These are phyloP conservation scores for Nilaparvata lugens DNA, from an alignment of 1,140 invertebrate genomes.

Conservation along the genomic window DNA sequence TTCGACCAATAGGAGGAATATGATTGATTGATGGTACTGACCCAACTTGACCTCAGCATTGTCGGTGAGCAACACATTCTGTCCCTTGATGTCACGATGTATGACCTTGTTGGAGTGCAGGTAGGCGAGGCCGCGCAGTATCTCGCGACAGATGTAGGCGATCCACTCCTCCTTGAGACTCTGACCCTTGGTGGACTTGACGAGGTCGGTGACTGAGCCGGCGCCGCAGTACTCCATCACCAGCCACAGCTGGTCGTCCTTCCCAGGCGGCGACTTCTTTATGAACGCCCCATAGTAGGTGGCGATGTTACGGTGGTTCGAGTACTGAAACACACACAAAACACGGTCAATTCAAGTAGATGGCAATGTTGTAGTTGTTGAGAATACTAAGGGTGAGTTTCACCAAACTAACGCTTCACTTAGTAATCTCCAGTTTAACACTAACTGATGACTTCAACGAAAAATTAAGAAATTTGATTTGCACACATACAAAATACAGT, in stretches of 20 bases:
- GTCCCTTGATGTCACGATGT: conserved; percentile 99
- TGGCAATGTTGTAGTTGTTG: too few relatives aligned
- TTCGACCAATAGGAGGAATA: too few relatives aligned
- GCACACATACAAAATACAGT: too few relatives aligned
- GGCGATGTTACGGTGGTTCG: conserved; percentile 98
- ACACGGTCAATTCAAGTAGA: too few relatives aligned
- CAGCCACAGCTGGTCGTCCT: conserved; percentile 98
- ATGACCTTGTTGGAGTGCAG: conserved; percentile 99
- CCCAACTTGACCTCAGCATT: conserved; percentile 98
- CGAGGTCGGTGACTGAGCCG: conserved; percentile 95
- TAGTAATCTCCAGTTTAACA: too few relatives aligned
- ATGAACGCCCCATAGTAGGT: conserved; percentile 99
- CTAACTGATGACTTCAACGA: too few relatives aligned
- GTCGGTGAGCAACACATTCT: conserved; percentile 98
- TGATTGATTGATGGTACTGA: conserved; percentile 34
- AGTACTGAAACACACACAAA: conserved; percentile 61
- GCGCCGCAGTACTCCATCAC: conserved; percentile 99
- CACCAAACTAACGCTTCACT: too few relatives aligned
- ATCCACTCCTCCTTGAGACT: conserved; percentile 99
- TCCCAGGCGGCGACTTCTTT: conserved; percentile 95
- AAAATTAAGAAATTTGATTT: too few relatives aligned
- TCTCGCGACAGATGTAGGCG: conserved; percentile 97
- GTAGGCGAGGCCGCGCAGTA: conserved; percentile 91
- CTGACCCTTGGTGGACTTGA: conserved; percentile 98
- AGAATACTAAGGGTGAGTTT: too few relatives aligned